Conservation (phyloP, 30 jellyfish, hydroid and myxozoan genomes). For the Aurelia sp. region DNA sequence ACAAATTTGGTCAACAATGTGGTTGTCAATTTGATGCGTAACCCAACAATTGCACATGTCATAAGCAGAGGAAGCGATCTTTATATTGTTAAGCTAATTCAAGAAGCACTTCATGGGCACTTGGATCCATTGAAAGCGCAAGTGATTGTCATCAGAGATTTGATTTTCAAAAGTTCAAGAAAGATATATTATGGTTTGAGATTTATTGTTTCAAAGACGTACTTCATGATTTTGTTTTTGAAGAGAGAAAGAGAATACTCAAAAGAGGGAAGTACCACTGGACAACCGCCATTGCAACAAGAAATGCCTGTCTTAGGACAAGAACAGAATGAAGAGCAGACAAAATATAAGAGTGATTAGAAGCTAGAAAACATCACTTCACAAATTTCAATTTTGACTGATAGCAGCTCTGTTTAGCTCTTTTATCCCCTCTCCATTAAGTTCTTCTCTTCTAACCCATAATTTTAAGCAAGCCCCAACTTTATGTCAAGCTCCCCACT, state of each 20-base stretch:
- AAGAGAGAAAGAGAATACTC: conserved; percentile 89
- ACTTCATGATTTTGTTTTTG: conserved; percentile 75
- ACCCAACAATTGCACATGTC: conserved; percentile 45
- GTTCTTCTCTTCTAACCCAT: too few species aligned
- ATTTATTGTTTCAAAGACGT: conserved; percentile 67
- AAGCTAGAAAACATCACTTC: too few species aligned
- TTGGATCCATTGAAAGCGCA: conserved; percentile 96
- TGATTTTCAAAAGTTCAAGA: conserved; percentile 73
- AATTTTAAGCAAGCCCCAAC: too few species aligned
- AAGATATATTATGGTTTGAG: conserved; percentile 71
- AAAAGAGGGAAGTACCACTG: conserved; percentile 48
- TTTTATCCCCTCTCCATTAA: too few species aligned
- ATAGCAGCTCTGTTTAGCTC: too few species aligned
- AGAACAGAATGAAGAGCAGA: too few species aligned
- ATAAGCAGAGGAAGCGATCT: conserved; percentile 54
- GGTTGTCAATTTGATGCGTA: conserved; percentile 11
- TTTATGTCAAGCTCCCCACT: not conserved
- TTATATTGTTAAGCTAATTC: conserved; percentile 59
- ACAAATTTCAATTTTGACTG: too few species aligned
- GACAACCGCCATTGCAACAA: too few species aligned
- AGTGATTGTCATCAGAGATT: conserved; percentile 76
- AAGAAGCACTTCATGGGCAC: conserved; percentile 86
- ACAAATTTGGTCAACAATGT: conserved; percentile 11
- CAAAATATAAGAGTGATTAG: too few species aligned
- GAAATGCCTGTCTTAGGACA: too few species aligned